Conservation (phyloP, 2,888 invertebrate genomes). For the Thymelicus acteon region DNA sequence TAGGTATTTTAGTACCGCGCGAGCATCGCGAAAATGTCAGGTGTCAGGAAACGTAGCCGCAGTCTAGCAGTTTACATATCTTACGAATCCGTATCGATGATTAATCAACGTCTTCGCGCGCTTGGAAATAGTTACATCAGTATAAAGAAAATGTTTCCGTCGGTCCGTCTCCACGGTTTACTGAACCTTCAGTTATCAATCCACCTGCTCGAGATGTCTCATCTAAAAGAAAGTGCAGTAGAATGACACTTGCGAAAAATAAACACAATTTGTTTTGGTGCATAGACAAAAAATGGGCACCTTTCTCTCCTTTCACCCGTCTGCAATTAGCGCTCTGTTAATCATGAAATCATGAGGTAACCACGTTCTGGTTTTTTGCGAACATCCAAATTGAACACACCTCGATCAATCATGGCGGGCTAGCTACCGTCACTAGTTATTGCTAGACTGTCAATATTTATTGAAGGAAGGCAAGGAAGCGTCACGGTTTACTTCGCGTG, state of each 20-base stretch:
- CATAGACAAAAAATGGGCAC: slow-evolving; percentile 56
- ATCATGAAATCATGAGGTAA: slow-evolving; percentile 55
- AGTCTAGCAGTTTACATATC: not conserved
- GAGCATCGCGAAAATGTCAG: slow-evolving; percentile 27
- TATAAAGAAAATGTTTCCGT: slow-evolving; percentile 12
- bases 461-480: not conserved
- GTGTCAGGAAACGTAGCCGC: slow-evolving; percentile 37
- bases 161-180: not conserved
- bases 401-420: slow-evolving; percentile 52
- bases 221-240: slow-evolving; percentile 45
- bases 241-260: slow-evolving; percentile 46
- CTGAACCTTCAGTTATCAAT: slow-evolving; percentile 19
- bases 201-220: slow-evolving; percentile 12
- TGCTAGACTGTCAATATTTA: not conserved
- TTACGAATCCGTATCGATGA: slow-evolving; percentile 13
- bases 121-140: slow-evolving; percentile 21
- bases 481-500: not conserved
- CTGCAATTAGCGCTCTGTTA: slow-evolving; percentile 77
- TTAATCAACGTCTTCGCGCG: slow-evolving; percentile 24
- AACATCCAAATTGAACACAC: slow-evolving; percentile 56
- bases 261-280: slow-evolving; percentile 56
- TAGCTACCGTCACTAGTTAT: slow-evolving; percentile 32
- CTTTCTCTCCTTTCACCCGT: slow-evolving; percentile 81
- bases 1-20: slow-evolving; percentile 45
- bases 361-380: slow-evolving; percentile 61